These are phyloP conservation scores for Eretmodus cyanostictus DNA, from an alignment of 2,113 vertebrate genomes.

Conservation along the genomic window DNA sequence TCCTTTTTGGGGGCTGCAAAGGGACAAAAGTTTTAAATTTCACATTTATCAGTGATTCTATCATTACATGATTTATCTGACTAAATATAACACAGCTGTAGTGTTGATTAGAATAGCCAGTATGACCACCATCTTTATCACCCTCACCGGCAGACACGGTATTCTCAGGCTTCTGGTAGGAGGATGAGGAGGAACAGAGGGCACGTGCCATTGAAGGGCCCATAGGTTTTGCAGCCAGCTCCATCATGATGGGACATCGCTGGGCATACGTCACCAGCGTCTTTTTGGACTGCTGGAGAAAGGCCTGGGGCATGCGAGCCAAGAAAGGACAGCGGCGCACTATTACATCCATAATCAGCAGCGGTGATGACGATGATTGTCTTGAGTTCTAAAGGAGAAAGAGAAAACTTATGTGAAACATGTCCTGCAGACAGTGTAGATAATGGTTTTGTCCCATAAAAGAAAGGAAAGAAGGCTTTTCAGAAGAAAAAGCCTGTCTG, in stretches of 20 bases:
- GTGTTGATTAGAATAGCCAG: neutral
- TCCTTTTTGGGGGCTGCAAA: slow-evolving; percentile 43
- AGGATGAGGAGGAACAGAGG: slow-evolving; percentile 77
- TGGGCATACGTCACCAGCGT: slow-evolving; percentile 85
- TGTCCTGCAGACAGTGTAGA: neutral
- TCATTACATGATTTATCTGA: neutral
- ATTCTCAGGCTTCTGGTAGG: slow-evolving; percentile 74
- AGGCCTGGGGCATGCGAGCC: slow-evolving; percentile 84
- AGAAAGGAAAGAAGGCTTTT: neutral
- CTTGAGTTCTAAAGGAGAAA: slow-evolving; percentile 11
- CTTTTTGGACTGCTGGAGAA: slow-evolving; percentile 89
- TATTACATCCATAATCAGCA: slow-evolving; percentile 81
- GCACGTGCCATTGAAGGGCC: slow-evolving; percentile 71
- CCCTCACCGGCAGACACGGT: slow-evolving; percentile 70
- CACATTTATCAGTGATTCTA: neutral
- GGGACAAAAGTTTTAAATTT: neutral
- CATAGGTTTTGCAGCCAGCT: slow-evolving; percentile 75
- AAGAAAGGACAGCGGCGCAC: slow-evolving; percentile 91
- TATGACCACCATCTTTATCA: neutral
- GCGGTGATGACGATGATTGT: slow-evolving; percentile 15
- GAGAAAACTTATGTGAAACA: neutral
- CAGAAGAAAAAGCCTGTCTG: neutral
- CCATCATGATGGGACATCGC: slow-evolving; percentile 94
- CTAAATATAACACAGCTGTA: neutral
- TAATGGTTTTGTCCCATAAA: neutral